phyloP scores from a whole-genome alignment of 2,888 invertebrate genomes.

The Itoplectis maculator region DNA sequence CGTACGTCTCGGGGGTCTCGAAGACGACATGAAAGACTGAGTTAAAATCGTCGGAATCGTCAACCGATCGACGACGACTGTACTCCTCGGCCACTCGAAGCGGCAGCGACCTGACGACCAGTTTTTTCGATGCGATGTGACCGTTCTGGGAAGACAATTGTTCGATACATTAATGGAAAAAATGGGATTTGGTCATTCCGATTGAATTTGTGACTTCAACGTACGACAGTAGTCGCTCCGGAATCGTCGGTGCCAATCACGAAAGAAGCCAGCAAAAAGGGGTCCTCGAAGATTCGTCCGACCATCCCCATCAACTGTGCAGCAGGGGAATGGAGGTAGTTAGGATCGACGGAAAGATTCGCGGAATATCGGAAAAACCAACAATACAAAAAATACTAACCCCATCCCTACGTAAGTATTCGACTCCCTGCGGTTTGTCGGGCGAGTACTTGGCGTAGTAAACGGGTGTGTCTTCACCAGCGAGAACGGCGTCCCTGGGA shows the following conservation, averaged over 20 bases:
- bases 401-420: background rate
- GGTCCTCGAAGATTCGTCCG: constrained; percentile 43
- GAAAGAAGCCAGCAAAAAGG: constrained; percentile 26
- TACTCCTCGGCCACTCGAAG: constrained; percentile 30
- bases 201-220: constrained; percentile 10
- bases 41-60: background rate
- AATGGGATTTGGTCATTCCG: too few species aligned
- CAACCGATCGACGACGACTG: constrained; percentile 41
- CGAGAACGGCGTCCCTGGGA: constrained; percentile 47
- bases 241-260: constrained; percentile 25
- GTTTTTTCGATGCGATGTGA: constrained; percentile 20
- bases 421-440: background rate
- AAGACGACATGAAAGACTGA: constrained; percentile 58
- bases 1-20: background rate
- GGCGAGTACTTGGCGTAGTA: constrained; percentile 22
- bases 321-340: background rate
- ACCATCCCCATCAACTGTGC: constrained; percentile 26
- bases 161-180: background rate
- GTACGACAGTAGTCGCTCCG: constrained; percentile 37
- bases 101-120: constrained; percentile 56
- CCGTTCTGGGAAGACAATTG: constrained; percentile 50
- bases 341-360: background rate
- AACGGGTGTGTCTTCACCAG: constrained; percentile 52
- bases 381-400: constrained; percentile 31
- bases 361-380: background rate